Evolutionary conservation across 2,888 invertebrate species (phyloP), one percentile per base, ranked within the genome.

Genomic region (Caenorhabditis japonica): DNA sequence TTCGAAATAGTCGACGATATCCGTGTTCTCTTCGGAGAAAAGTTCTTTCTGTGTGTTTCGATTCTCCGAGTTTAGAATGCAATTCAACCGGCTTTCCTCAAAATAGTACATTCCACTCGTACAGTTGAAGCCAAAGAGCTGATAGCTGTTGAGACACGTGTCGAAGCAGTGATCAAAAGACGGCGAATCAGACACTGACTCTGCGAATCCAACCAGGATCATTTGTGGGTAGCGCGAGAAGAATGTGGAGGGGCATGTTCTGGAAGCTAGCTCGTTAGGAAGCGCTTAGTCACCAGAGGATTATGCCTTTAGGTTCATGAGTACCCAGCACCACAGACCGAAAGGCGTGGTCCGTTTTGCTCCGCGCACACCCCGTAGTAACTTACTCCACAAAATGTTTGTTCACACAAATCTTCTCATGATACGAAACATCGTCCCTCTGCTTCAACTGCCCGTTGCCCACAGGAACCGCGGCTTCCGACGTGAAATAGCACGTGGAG

Each of bases 151-250:
- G 36, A 87, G 61, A 61, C 87, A 87, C 15, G 82, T 83, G 62
- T 87, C 84, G 52, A 87, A 85, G 71, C 87, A 87, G 33, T 87
- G 82, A 53, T 87, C 87, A 55, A 87, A 82, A 0, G 77, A 75
- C n/a, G 83, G 62, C 8, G 87, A 80, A 51, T 88, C 87, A 7
- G 84, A 80, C 15, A 87, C 87, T 3, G 85, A 84, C 53, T 88
- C 87, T 0, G 87, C 87, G 53, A 86, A 87, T 3, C 87, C 87
- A 13, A 87, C 87, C 1, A 87, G 79, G 36, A 87, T 87, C 85
- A 85, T 86, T 59, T 87, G 87, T 7, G 87, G 87, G 39, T 79
- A 80, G 1, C 87, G 83, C 23, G 77, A 75, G 71, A 84, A 87
- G 71, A 84, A 87, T 2, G 82, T 76, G 7, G 73, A 55, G 13